Evolutionary conservation across 2,797 vertebrate species (phyloP), one percentile per base, ranked within the genome.

Genomic region (Eutrigla gurnardus): DNA sequence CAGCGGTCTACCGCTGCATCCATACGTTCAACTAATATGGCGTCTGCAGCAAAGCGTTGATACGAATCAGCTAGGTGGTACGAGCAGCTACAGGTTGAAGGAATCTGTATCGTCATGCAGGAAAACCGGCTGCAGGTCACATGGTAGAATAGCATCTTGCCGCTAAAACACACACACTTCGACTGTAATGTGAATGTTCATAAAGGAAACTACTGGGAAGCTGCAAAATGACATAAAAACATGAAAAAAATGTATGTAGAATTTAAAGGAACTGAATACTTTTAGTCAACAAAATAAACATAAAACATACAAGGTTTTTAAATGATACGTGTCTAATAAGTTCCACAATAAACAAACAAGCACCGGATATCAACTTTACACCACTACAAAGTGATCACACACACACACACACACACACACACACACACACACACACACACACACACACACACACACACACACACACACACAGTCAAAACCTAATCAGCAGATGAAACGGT

Each of bases 401-500:
- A 49, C 6, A 33, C 32, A 32, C 11, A 60, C 58, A 60, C 6
- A 42, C 55, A 62, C 35, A 75, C n/a, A 52, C 11, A 7, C 3
- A 1, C 40, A 47, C 61, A n/a, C 57, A 36, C 45, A 40, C 33
- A 78, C 45, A 79, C 35, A 66, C 54, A 49, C 6, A 33, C 32
- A 17, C 11, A 60, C 58, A 60, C 6, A 42, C 55, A 62, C 35
- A 75, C n/a, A 46, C 11, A 7, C 3, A 1, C 40, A 47, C 61
- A n/a, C 57, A 36, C 45, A 40, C 33, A 78, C 45, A 79, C 8
- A 78, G 78, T 89, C 71, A 70, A 79, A 87, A 86, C 55, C 69
- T 81, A 80, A 86, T 90, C 84, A 86, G 69, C 79, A 65, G 65
- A 83, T 33, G 25, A 25, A 87, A 84, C 61, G 39, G 69, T 77